phyloP scores from a whole-genome alignment of 2,888 invertebrate genomes.

The Luperina testacea region DNA sequence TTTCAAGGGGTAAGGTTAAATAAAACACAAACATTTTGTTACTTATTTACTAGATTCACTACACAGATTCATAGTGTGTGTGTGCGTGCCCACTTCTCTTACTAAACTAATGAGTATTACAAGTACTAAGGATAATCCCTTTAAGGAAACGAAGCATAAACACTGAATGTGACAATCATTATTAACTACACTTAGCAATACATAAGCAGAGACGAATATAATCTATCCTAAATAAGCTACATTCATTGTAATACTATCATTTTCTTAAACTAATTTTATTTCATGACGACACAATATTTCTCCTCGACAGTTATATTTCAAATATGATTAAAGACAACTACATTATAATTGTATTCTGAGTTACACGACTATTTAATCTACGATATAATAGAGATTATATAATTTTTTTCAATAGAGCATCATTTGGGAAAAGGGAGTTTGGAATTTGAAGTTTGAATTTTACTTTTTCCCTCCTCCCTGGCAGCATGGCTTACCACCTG shows the following conservation, averaged over 20 bases:
- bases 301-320: conserved; percentile 62
- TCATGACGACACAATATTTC: conserved; percentile 79
- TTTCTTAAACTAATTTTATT: conserved; percentile 71
- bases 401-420: conserved; percentile 65
- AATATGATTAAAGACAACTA: conserved; percentile 68
- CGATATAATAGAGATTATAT: conserved; percentile 66
- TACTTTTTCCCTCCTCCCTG: conserved; percentile 81
- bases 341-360: conserved; percentile 60
- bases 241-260: conserved; percentile 45
- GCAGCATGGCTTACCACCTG: conserved; percentile 87
- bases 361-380: conserved; percentile 58
- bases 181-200: conserved; percentile 62
- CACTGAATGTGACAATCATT: conserved; percentile 83
- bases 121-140: conserved; percentile 80
- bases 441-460: conserved; percentile 46
- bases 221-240: conserved; percentile 55
- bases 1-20: conserved; percentile 34
- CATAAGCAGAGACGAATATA: conserved; percentile 72
- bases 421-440: conserved; percentile 58
- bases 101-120: conserved; percentile 87
- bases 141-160: conserved; percentile 75
- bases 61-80: conserved; percentile 74
- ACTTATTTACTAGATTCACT: conserved; percentile 69
- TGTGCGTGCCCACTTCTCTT: conserved; percentile 78
- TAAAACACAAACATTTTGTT: conserved; percentile 57